phyloP scores from a whole-genome alignment of 2,888 invertebrate species.

The Helicoverpa assulta region DNA sequence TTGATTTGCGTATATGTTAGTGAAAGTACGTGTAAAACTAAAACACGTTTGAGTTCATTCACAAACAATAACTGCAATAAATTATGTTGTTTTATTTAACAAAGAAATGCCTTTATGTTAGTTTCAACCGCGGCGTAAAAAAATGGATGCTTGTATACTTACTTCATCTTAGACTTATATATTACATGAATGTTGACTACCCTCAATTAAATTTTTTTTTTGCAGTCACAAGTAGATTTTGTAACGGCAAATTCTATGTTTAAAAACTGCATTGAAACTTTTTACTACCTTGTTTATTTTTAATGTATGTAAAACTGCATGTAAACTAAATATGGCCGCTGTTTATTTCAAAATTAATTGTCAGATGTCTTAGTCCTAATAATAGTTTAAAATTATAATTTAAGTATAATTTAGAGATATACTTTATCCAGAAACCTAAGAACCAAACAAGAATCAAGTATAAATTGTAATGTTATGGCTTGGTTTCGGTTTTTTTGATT shows the following conservation, averaged over 20 bases:
- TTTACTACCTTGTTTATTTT: too few species aligned
- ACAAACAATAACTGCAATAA: background rate
- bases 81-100: background rate
- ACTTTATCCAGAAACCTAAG: too few species aligned
- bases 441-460: too few species aligned
- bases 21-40: constrained; percentile 11
- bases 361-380: background rate
- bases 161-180: too few species aligned
- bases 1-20: background rate
- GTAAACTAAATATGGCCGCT: background rate
- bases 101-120: background rate
- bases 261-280: too few species aligned
- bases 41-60: constrained; percentile 32
- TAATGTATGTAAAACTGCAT: too few species aligned
- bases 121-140: background rate
- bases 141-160: background rate
- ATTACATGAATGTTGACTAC: background rate
- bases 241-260: too few species aligned
- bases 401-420: too few species aligned
- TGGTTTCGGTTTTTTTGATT: too few species aligned
- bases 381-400: too few species aligned
- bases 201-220: background rate
- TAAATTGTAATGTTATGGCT: too few species aligned
- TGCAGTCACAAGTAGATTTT: background rate
- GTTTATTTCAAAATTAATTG: background rate